Evolutionary conservation across 2,113 vertebrate species (phyloP), one percentile per base, ranked within the genome.

Genomic region (Peromyscus polionotus): DNA sequence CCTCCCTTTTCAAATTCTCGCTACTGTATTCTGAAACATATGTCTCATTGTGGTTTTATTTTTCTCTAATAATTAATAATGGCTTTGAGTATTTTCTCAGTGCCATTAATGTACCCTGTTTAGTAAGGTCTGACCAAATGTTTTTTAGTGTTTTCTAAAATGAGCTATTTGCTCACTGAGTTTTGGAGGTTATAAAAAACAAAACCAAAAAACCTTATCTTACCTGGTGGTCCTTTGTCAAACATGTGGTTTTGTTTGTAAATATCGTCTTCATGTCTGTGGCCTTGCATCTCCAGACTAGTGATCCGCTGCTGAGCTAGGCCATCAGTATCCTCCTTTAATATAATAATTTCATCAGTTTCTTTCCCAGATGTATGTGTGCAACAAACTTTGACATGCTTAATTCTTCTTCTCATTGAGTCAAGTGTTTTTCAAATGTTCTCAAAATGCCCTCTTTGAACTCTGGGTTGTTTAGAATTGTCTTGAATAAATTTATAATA

Each of bases 401-500:
- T 81, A 31, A 70, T 81, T 93, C 81, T 96, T 75, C 87, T 75
- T 80, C 79, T 59, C 42, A 17, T 67, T 86, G 48, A 75, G 10
- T 61, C 59, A 75, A 80, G 59, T 86, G 67, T 63, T 87, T 87
- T 96, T 90, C 3, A 61, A 3, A 26, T 87, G 83, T 75, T 14
- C 36, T 42, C 85, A 16, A 76, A 87, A 87, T 48, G 28, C 2
- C 24, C 10, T 92, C n/a, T 90, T 87, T 93, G 51, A 93, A 36
- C 54, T 59, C 54, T 84, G 11, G 51, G 5, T 54, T 92, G 73
- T 79, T 85, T 90, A 85, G 45, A 85, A 77, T 19, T 65, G 4
- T 88, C 20, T 87, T 87, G 80, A 28, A 63, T 91, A 75, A 81
- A 59, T 88, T 86, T 86, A 80, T 20, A 89, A 73, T 80, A 61